These are phyloP conservation scores for Oxygymnocypris stewartii DNA, from an alignment of 2,113 vertebrate genomes.

Conservation along the genomic window DNA sequence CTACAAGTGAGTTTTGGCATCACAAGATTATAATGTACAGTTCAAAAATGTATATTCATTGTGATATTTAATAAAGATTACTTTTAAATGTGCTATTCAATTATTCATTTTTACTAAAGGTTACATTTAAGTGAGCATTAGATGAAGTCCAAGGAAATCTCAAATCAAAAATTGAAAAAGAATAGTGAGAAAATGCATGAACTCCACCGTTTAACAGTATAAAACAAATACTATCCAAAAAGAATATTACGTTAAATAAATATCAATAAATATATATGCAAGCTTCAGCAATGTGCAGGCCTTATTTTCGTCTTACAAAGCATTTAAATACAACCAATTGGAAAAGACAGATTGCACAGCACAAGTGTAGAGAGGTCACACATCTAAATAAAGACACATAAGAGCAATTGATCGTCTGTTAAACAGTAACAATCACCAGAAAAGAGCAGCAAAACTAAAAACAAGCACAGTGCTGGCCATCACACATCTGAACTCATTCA, in stretches of 20 bases:
- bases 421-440: neutral
- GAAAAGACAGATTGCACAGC: neutral
- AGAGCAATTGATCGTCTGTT: neutral
- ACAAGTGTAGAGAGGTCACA: neutral
- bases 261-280: neutral
- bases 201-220: no score
- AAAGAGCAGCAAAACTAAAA: slow-evolving; percentile 10
- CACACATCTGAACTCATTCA: slow-evolving; percentile 68
- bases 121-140: neutral
- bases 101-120: neutral
- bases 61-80: neutral
- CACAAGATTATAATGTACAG: neutral
- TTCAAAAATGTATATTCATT: neutral
- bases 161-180: neutral
- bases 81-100: neutral
- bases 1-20: neutral
- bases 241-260: neutral
- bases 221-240: neutral
- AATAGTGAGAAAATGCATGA: neutral
- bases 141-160: neutral
- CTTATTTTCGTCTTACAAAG: no score
- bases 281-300: neutral
- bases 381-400: slow-evolving; percentile 3
- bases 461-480: slow-evolving; percentile 48
- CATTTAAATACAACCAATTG: neutral